Base-by-base conservation (phyloP, 2,797 vertebrate genomes). In the Diceros bicornis region DNA sequence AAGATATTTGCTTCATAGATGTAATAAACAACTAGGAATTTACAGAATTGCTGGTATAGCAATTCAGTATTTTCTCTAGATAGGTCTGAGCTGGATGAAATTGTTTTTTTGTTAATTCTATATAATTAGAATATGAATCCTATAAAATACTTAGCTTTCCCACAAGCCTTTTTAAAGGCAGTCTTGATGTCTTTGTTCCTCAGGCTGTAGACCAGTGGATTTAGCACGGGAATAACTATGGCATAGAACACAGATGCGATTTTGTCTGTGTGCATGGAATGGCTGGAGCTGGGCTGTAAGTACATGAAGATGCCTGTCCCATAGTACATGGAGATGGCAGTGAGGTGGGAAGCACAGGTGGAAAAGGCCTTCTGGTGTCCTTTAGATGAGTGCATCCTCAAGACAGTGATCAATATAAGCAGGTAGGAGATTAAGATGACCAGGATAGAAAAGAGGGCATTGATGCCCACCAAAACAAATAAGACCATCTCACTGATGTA, bases 271-370 rank as follows among this genome's bases (percentile, higher is more conserved):
- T n/a, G 95, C 44, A 97, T 97, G 32, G 96, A 98, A 47, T 98
- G 95, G 16, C 79, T 79, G 18, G 96, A 98, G 47, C 97, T 97
- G 62, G 98, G 98, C 37, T 95, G 96, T 78, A 98, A 95, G 9
- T 98, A 98, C 98, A 98, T 98, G 92, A 98, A 98, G 61, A 98
- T 98, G 23, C 68, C 97, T 27, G 98, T 97, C 6, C 98, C 98
- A 50, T 98, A 98, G 81, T 98, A 98, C 74, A 98, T 92, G 25
- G 81, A 97, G 29, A 98, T 89, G 0, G 97, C 81, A 23, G 97
- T 20, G n/a, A 98, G 85, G 84, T 99, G 98, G 29, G 98, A 98
- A 3, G 97, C 97, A 27, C 98, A 99, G 14, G 98, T 98, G 72
- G 98, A 98, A 72, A 98, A 98, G 3, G 98, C 97, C 77, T 98